phyloP scores from a whole-genome alignment of 2,113 vertebrate species.

The Meriones unguiculatus region DNA sequence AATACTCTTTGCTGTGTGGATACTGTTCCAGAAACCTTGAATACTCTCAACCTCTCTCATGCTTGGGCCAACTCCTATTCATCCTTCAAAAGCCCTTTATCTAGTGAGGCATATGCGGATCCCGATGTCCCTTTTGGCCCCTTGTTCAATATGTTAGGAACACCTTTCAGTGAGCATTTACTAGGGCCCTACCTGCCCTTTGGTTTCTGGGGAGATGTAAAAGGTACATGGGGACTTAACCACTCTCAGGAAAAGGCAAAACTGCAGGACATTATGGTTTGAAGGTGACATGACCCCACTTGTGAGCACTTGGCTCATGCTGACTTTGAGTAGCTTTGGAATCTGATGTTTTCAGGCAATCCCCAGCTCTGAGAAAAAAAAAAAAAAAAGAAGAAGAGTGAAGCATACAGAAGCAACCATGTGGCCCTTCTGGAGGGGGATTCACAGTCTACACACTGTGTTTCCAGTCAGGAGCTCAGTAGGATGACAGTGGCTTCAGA shows the following conservation, averaged over 20 bases:
- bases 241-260: neutral
- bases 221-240: neutral
- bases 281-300: neutral
- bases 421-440: neutral
- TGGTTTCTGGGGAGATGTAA: neutral
- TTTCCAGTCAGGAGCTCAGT: neutral
- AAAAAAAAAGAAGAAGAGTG: neutral
- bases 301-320: neutral
- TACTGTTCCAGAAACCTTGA: neutral
- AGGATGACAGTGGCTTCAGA: neutral
- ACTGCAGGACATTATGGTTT: neutral
- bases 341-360: neutral
- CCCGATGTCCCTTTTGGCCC: neutral
- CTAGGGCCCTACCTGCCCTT: neutral
- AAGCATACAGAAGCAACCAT: neutral
- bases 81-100: conserved; percentile 21
- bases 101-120: fast-evolving
- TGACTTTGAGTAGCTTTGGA: neutral
- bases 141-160: neutral
- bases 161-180: neutral
- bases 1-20: neutral
- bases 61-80: neutral
- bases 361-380: neutral
- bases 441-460: neutral
- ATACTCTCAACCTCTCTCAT: neutral